A percentile compares a stretch with the other conserved stretches of the same genome.
phyloP scores from a whole-genome alignment of 2,113 vertebrate species.

The Dasyornis broadbenti region DNA sequence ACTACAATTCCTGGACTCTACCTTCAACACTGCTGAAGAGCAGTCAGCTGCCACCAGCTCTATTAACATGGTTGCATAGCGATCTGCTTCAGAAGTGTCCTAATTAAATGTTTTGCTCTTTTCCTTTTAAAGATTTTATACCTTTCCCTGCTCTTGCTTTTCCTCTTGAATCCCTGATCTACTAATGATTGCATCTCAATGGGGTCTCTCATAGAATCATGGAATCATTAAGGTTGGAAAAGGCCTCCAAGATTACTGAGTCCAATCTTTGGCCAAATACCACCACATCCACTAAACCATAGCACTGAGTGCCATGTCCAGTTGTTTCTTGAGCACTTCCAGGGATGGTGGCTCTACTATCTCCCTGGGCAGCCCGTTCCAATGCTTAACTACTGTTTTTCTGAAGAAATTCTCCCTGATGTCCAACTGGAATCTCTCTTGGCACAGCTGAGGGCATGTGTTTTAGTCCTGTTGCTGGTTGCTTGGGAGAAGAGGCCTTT shows the following conservation, averaged over 20 bases:
- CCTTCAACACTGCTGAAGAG: neutral
- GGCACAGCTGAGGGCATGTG: neutral
- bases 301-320: neutral
- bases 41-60: neutral
- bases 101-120: neutral
- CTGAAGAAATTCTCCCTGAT: neutral
- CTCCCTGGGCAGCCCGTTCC: neutral
- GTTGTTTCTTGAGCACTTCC: neutral
- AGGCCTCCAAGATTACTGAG: neutral
- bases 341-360: no score
- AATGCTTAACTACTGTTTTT: neutral
- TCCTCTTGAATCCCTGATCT: neutral
- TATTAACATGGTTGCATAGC: fast-evolving
- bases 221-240: neutral
- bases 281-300: neutral
- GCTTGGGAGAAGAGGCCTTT: neutral
- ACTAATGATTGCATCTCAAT: neutral
- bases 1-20: fast-evolving
- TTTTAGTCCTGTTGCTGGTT: neutral
- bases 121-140: neutral
- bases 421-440: neutral
- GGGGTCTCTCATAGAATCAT: neutral
- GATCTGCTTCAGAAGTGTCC: neutral
- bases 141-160: neutral
- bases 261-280: neutral